These are phyloP conservation scores for Acropora tenuis DNA, from an alignment of 64 coral and sea anemone genomes.

Conservation along the genomic window DNA sequence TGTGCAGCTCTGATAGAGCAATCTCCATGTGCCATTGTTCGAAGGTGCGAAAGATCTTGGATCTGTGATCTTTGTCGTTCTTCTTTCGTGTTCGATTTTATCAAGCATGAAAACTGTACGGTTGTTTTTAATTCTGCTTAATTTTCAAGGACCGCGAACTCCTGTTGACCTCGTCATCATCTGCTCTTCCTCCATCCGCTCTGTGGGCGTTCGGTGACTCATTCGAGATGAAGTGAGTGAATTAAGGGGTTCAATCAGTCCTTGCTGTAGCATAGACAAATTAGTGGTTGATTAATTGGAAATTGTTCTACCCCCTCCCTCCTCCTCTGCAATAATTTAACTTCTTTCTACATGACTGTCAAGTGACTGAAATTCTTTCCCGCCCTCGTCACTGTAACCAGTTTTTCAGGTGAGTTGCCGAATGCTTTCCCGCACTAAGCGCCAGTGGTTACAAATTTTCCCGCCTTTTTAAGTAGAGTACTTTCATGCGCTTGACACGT, in stretches of 20 bases:
- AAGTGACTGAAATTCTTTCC: no score
- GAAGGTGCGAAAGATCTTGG: constrained; percentile 35
- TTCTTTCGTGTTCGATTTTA: neutral
- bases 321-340: no score
- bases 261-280: neutral
- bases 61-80: neutral
- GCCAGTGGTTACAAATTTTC: neutral
- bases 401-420: no score
- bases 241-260: neutral
- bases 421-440: no score
- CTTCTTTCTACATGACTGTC: no score
- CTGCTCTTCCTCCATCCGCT: constrained; percentile 79
- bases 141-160: constrained; percentile 67
- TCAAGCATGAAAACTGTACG: neutral
- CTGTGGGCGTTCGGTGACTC: constrained; percentile 85
- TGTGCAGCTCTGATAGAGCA: constrained; percentile 63
- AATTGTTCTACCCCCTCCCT: no score
- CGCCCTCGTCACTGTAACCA: no score
- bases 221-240: constrained; percentile 91
- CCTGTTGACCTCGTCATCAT: constrained; percentile 84
- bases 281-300: no score
- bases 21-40: constrained; percentile 90
- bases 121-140: neutral
- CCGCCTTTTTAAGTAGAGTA: neutral
- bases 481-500: neutral